Evolutionary conservation across 1,140 invertebrate genomes (phyloP), one percentile per base, ranked within the genome.

Genomic region (Papilio aristodemus): DNA sequence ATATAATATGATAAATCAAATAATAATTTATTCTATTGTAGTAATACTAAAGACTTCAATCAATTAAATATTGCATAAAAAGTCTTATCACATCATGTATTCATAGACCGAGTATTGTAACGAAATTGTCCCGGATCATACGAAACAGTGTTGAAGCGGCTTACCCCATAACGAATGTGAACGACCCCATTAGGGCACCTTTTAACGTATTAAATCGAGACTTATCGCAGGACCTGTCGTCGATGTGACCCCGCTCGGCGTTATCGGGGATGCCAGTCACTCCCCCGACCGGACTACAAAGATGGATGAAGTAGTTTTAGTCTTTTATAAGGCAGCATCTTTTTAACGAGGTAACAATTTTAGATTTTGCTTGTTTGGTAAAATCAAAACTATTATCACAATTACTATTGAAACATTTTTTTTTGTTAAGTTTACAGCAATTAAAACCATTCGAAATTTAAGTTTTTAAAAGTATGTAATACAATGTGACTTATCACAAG

Each of bases 181-280:
- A 87, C 76, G 86, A 80, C 83, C 79, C 79, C 83, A 90, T 90
- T 89, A 90, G 84, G 84, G 80, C 79, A 89, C 88, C 88, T 90
- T 90, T 90, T 86, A 90, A 88, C 83, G 86, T 88, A 90, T 88
- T 90, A 90, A 90, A 88, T 86, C 80, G 83, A 78, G 78, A 84
- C 77, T 89, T 90, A 90, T 89, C 87, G 75, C 67, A 50, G 66
- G 73, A 79, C 78, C 82, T 87, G 87, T 85, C 81, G 83, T 43
- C 86, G 77, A 71, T 69, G 77, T 86, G 81, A 86, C 86, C 86
- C 82, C 32, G 84, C 77, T 80, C 73, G 76, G 72, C 74, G 81
- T 90, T 90, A 90, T 90, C 87, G 70, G 68, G 67, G 75, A 77
- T 77, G 78, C 78, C 87, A 90, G 83, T 88, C 85, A 79, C 81